Conservation (phyloP, 1,140 invertebrate species). For the Conus betulinus region DNA sequence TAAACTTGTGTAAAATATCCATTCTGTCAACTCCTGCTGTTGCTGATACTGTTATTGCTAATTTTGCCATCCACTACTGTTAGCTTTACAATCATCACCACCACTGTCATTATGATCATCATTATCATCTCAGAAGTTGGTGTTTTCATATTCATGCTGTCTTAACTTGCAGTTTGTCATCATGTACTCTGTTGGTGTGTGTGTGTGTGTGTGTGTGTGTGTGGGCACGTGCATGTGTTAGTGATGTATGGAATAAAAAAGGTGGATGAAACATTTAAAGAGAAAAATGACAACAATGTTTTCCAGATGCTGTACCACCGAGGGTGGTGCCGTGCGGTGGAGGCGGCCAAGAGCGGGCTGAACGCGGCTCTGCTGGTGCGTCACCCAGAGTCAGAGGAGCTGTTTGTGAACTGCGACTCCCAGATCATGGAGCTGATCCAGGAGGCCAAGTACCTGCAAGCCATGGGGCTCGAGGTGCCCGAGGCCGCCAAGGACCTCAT, state of each 20-base stretch:
- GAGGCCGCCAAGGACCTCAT: slow-evolving; percentile 89
- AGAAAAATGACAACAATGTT: background rate
- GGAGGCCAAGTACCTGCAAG: slow-evolving; percentile 90
- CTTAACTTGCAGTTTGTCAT: background rate
- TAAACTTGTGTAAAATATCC: too few species aligned
- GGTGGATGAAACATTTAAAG: too few species aligned
- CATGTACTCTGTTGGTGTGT: too few species aligned
- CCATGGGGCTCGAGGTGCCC: slow-evolving; percentile 88
- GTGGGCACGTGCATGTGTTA: too few species aligned
- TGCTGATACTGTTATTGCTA: too few species aligned
- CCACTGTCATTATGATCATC: background rate
- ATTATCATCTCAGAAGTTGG: background rate
- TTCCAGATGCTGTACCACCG: slow-evolving; percentile 74
- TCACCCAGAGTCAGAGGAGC: slow-evolving; percentile 70
- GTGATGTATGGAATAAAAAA: background rate
- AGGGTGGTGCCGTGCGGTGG: slow-evolving; percentile 73
- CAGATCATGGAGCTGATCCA: slow-evolving; percentile 81
- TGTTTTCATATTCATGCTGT: too few species aligned
- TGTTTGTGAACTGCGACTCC: slow-evolving; percentile 76
- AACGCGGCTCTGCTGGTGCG: slow-evolving; percentile 71
- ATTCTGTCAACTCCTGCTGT: too few species aligned
- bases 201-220: too few species aligned
- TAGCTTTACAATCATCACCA: too few species aligned
- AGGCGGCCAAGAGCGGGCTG: slow-evolving; percentile 72
- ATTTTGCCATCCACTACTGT: too few species aligned